Percentiles rank a stretch among this genome's conserved stretches.
phyloP scores from a whole-genome alignment of 2,113 vertebrate species.

The Leiothrix lutea region DNA sequence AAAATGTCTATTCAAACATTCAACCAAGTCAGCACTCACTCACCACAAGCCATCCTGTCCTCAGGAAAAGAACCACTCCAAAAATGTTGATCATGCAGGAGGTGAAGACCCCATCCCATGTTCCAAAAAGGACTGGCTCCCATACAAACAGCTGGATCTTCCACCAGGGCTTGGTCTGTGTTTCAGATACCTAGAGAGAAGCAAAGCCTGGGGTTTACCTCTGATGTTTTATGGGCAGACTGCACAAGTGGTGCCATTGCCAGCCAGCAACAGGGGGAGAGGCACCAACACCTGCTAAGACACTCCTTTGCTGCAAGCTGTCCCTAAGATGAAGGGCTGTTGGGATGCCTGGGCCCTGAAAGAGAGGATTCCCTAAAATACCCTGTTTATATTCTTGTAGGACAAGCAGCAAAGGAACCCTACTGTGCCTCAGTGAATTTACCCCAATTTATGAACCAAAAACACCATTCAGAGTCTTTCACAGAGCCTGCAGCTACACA shows the following conservation, averaged over 20 bases:
- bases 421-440: background rate
- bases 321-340: background rate
- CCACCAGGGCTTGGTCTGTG: constrained; percentile 89
- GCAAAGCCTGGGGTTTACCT: background rate
- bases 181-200: constrained; percentile 76
- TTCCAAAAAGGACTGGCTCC: constrained; percentile 95
- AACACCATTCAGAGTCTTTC: background rate
- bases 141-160: constrained; percentile 91
- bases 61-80: constrained; percentile 94
- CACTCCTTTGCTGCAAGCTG: background rate
- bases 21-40: constrained; percentile 32
- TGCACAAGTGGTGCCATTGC: background rate
- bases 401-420: background rate
- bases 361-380: background rate
- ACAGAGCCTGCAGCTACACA: background rate
- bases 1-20: background rate
- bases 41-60: constrained; percentile 96
- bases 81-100: constrained; percentile 99
- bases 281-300: background rate
- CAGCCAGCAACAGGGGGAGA: background rate
- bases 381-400: background rate
- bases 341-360: background rate
- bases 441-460: background rate
- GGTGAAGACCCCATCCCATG: constrained; percentile 97
- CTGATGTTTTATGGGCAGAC: background rate